Evolutionary conservation across 2,888 invertebrate genomes (phyloP).

Genomic region (Drosophila mayaguana): DNA sequence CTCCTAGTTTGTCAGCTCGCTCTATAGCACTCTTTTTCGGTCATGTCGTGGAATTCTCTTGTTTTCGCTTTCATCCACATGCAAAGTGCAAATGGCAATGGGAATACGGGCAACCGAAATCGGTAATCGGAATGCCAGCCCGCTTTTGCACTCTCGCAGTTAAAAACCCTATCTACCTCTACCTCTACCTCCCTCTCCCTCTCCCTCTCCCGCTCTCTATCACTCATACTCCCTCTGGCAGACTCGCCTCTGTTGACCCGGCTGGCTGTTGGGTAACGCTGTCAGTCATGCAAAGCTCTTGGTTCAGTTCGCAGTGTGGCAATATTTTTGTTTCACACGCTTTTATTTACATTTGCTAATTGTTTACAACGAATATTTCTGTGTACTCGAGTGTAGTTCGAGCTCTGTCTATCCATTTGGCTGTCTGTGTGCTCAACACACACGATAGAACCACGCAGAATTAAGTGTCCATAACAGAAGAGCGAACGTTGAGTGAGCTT

Average conservation of each 20-base stretch:
- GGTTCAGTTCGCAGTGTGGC: slow-evolving; percentile 35
- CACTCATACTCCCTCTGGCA: not conserved
- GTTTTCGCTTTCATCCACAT: slow-evolving; percentile 23
- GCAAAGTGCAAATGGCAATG: slow-evolving; percentile 57
- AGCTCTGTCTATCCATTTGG: not conserved
- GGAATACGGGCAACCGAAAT: slow-evolving; percentile 47
- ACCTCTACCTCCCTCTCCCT: not conserved
- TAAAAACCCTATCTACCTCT: not conserved
- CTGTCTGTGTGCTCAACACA: slow-evolving; percentile 21
- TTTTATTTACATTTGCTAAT: slow-evolving; percentile 72
- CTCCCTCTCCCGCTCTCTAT: not conserved
- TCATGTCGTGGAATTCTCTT: slow-evolving; percentile 4
- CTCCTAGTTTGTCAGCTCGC: not conserved
- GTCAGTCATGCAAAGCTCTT: slow-evolving; percentile 36
- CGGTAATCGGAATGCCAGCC: slow-evolving; percentile 32
- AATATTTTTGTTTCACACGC: slow-evolving; percentile 70
- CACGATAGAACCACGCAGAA: slow-evolving; percentile 12
- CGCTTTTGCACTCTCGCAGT: slow-evolving; percentile 3
- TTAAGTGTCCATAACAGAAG: slow-evolving; percentile 21
- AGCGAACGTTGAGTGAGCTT: not conserved
- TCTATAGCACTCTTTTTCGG: not conserved
- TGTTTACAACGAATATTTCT: slow-evolving; percentile 59
- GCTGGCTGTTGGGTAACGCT: slow-evolving; percentile 3
- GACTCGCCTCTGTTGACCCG: not conserved
- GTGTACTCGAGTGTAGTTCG: slow-evolving; percentile 28